These are phyloP conservation scores for Brotula barbata DNA, from an alignment of 2,797 vertebrate genomes.

Conservation along the genomic window DNA sequence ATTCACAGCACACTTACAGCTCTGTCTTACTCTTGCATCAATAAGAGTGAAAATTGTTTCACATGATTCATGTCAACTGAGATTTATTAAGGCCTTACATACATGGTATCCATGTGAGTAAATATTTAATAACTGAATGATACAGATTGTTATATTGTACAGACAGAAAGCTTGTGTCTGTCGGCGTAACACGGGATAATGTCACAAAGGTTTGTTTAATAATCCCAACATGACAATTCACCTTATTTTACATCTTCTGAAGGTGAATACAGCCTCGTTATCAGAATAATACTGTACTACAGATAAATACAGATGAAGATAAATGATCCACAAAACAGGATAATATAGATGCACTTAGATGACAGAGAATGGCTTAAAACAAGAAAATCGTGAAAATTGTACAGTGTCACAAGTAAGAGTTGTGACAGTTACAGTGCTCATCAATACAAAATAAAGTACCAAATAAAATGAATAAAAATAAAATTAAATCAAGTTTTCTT, in stretches of 20 bases:
- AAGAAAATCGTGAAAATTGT: conserved; percentile 13
- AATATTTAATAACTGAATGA: conserved; percentile 51
- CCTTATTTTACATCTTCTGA: conserved; percentile 26
- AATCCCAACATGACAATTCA: conserved; percentile 4
- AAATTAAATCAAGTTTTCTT: conserved; percentile 11
- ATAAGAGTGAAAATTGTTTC: not conserved
- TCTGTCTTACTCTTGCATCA: too few relatives aligned
- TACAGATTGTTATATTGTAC: conserved; percentile 37
- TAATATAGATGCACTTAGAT: conserved; percentile 20
- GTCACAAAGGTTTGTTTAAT: conserved; percentile 31
- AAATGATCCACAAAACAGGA: conserved; percentile 20
- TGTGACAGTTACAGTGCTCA: conserved; percentile 32
- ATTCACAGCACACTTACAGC: too few relatives aligned
- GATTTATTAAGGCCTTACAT: conserved; percentile 77
- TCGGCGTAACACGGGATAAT: conserved; percentile 35
- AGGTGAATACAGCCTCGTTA: conserved; percentile 21
- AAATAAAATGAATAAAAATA: conserved; percentile 32
- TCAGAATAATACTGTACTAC: conserved; percentile 23
- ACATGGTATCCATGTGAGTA: conserved; percentile 37
- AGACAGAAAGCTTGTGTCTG: conserved; percentile 19
- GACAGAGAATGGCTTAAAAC: conserved; percentile 12
- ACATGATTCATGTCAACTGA: conserved; percentile 17
- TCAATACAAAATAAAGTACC: conserved; percentile 29
- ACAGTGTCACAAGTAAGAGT: conserved; percentile 21
- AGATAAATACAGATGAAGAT: conserved; percentile 30